phyloP scores from a whole-genome alignment of 2,888 invertebrate species.

The Cantharis flavilabris region DNA sequence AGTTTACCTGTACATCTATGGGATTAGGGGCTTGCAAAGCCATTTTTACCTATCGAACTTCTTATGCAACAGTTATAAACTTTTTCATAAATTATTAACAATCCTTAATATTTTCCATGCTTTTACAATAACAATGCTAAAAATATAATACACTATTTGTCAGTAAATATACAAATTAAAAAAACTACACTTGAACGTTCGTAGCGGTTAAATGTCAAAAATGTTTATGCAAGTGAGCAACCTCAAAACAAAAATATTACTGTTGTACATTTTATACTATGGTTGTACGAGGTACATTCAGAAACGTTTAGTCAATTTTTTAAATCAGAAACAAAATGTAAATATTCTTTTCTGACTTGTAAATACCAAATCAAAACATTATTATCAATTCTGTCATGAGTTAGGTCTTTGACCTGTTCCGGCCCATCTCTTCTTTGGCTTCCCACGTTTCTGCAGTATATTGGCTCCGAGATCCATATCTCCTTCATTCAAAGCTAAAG shows the following conservation, averaged over 20 bases:
- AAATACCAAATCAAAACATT: no score
- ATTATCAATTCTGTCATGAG: no score
- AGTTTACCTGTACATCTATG: conserved; percentile 60
- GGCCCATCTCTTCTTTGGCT: no score
- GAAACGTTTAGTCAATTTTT: neutral
- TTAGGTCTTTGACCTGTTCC: no score
- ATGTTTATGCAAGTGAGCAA: neutral
- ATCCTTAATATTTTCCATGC: neutral
- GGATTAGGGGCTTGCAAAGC: conserved; percentile 55
- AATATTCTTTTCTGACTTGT: no score
- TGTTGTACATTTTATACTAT: neutral
- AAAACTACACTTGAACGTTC: neutral
- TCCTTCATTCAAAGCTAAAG: no score
- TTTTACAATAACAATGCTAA: neutral
- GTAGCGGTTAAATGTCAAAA: neutral
- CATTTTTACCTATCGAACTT: conserved; percentile 32
- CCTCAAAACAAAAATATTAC: neutral
- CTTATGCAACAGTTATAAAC: neutral
- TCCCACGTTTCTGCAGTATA: no score
- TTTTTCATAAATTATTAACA: neutral
- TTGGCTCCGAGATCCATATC: no score
- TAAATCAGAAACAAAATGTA: no score
- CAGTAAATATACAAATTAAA: neutral
- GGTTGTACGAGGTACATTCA: neutral
- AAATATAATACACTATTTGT: neutral